A percentile compares a stretch with the other conserved stretches of the same genome.
phyloP scores from a whole-genome alignment of 2,113 vertebrate species.

The Mobula birostris region DNA sequence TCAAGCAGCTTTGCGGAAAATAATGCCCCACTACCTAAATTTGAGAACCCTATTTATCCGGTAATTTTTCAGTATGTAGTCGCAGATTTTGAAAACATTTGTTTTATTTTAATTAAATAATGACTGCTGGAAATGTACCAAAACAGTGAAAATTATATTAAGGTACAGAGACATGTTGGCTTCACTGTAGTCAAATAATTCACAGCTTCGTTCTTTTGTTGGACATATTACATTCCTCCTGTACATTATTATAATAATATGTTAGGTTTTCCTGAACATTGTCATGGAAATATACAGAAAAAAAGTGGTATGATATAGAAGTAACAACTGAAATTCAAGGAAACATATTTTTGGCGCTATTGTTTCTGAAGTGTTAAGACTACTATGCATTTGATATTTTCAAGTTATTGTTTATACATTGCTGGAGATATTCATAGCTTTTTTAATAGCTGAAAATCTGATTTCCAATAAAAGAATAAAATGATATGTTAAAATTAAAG shows the following conservation, averaged over 20 bases:
- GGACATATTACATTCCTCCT: not conserved
- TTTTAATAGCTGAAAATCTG: not conserved
- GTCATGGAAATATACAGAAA: not conserved
- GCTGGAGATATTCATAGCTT: not conserved
- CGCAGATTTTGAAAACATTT: not conserved
- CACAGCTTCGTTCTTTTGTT: not conserved
- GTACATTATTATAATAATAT: not conserved
- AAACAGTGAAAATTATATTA: not conserved
- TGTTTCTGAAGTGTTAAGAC: not conserved
- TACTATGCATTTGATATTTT: not conserved
- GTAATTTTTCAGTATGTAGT: not conserved
- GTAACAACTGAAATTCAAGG: not conserved
- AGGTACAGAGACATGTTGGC: not conserved
- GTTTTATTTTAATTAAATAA: not conserved
- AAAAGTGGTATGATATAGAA: too few species aligned
- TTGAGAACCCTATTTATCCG: not conserved
- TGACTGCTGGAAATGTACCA: not conserved
- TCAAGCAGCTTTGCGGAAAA: not conserved
- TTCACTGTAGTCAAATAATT: not conserved
- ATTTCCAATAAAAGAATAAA: not conserved
- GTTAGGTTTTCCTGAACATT: not conserved
- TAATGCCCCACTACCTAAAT: not conserved
- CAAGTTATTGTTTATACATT: not conserved
- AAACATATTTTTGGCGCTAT: too few species aligned
- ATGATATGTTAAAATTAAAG: too few species aligned